These are phyloP conservation scores for Menura novaehollandiae DNA, from an alignment of 2,113 vertebrate species.

Conservation along the genomic window DNA sequence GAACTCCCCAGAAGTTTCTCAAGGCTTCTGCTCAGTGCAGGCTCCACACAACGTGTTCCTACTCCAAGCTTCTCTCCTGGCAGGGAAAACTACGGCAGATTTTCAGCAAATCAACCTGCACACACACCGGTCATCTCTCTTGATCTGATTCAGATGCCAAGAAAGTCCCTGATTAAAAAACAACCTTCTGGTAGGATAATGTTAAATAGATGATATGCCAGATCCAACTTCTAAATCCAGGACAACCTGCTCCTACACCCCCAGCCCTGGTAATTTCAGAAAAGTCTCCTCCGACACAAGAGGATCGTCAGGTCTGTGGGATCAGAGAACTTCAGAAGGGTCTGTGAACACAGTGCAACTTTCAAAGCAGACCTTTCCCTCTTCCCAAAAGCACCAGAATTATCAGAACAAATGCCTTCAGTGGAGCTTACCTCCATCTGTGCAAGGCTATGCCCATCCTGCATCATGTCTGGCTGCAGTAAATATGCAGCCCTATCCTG, in stretches of 20 bases:
- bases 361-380: not conserved
- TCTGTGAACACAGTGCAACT: not conserved
- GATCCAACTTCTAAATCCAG: not conserved
- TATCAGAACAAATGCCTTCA: not conserved
- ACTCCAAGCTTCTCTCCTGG: not conserved
- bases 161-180: not conserved
- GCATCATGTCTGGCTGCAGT: not conserved
- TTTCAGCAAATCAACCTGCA: not conserved
- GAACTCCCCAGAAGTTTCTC: not conserved
- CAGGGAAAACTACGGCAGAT: not conserved
- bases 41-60: not conserved
- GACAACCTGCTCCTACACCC: not conserved
- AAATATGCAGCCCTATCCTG: not conserved
- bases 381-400: not conserved
- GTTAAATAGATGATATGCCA: not conserved
- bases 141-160: not conserved
- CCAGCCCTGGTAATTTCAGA: not conserved
- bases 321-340: not conserved
- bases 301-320: accelerated
- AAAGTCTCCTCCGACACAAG: not conserved
- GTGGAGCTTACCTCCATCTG: not conserved
- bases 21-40: not conserved
- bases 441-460: not conserved
- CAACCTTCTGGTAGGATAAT: not conserved
- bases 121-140: not conserved